Evolutionary conservation across 2,797 vertebrate genomes (phyloP), one percentile per base, ranked within the genome.

Genomic region (Orestias chungarensis): DNA sequence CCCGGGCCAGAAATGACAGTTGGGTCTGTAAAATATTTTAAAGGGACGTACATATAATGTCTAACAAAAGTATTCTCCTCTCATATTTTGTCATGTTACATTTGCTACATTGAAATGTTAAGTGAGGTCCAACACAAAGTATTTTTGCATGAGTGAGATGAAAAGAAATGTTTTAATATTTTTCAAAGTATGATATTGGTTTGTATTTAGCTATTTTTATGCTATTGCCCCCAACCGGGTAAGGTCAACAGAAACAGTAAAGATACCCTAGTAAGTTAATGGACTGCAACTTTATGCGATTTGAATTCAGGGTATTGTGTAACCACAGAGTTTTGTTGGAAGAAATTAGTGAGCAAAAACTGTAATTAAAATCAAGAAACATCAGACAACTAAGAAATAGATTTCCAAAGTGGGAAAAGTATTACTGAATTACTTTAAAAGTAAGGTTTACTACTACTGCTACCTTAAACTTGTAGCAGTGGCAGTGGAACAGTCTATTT

Each of bases 1-100:
- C 76, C 54, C n/a, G 40, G 55, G 68, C 46, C 78, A 67, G 23
- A 73, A 81, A 81, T 68, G 82, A 75, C 55, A 83, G 57, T 29
- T 50, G 44, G 49, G 49, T 11, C 35, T 66, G n/a, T 71, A 75
- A 59, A 73, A 67, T 57, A 74, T 76, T 27, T 61, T 72, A 40
- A 74, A 75, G 33, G 59, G 64, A 44, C 23, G 64, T 46, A 66
- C 40, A 68, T 42, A 68, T 78, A 67, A 71, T 4, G 15, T 12
- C 35, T 25, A 7, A 25, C 14, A 40, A 8, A 62, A 59, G 55
- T 10, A 59, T 35, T 35, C 31, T 10, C 12, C 38, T 42, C 3
- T 52, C 1, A 52, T 52, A 27, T 52, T 52, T 27, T 12, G 10
- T 27, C n/a, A 50, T 27, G 0, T 25, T 12, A 27, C 25, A 52